Evolutionary conservation across 2,888 invertebrate genomes (phyloP).

Genomic region (Cecidostiba fungosa): DNA sequence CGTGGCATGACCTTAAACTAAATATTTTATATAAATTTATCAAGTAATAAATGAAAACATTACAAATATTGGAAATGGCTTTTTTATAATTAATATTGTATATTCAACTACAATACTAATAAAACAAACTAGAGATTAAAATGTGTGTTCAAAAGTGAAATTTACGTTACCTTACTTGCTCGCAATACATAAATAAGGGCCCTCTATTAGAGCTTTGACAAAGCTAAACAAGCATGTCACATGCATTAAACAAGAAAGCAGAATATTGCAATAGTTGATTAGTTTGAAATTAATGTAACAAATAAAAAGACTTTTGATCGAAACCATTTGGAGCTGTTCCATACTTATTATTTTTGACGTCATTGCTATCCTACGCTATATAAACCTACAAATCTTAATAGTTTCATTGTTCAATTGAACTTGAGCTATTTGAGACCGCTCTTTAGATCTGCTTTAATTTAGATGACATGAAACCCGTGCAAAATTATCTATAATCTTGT

Average conservation of each 20-base stretch:
- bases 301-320: slow-evolving; percentile 15
- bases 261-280: background rate
- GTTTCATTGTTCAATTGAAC: slow-evolving; percentile 39
- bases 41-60: background rate
- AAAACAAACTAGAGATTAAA: background rate
- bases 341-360: slow-evolving; percentile 48
- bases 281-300: slow-evolving; percentile 5
- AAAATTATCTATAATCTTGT: background rate
- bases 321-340: slow-evolving; percentile 17
- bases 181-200: too few species aligned
- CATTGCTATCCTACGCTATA: background rate
- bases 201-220: background rate
- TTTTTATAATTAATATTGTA: background rate
- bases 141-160: too few species aligned
- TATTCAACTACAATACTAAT: background rate
- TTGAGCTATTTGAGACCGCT: slow-evolving; percentile 24
- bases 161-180: too few species aligned
- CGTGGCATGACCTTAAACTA: too few species aligned
- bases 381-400: slow-evolving; percentile 23
- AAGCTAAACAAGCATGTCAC: background rate
- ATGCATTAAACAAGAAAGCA: background rate
- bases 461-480: background rate
- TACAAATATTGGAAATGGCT: background rate
- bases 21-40: background rate
- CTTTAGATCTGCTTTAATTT: slow-evolving; percentile 8